Evolutionary conservation across 2,113 vertebrate genomes (phyloP), one percentile per base, ranked within the genome.

Genomic region (Pedetes capensis): DNA sequence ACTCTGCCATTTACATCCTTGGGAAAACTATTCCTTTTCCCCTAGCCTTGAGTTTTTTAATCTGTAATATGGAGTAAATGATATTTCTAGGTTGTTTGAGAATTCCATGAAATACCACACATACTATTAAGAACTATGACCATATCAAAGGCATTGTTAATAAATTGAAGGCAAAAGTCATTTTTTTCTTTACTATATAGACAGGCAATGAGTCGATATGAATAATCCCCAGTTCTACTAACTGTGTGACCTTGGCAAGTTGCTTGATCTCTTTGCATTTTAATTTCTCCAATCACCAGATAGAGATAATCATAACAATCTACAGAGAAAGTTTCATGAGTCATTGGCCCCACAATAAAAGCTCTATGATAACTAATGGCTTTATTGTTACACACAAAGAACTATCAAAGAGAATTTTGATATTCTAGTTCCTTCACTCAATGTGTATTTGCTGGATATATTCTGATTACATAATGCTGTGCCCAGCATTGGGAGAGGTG

Each of bases 261-360:
- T 49, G 32, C 44, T 61, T 93, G 74, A 82, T 59, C 12, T 59
- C 61, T 71, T n/a, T 57, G 66, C 87, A 44, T 96, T 82, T 93
- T 78, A 37, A 29, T 91, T 95, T 85, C 47, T 25, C 29, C 8
- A 55, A 61, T n/a, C 32, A 80, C 51, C 57, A 75, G 66, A 25
- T 49, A 75, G 68, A 89, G 13, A 20, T 63, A 44, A 94, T n/a
- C n/a, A 23, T n/a, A 61, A 53, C 47, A 81, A n/a, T 49, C 17
- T 17, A 25, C 39, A 23, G n/a, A 66, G 61, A 66, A 57, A 75
- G 20, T 51, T 94, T 63, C 29, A 8, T 27, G n/a, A 55, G 11
- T 2, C 6, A 18, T 16, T 83, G 9, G 49, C 44, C 61, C 51
- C 55, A 83, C 61, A 37, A 37, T 39, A 74, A 83, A 37, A 78